Percentiles rank a stretch among this genome's conserved stretches.
phyloP scores from a whole-genome alignment of 2,888 invertebrate genomes.

The Choreutis nemorana region DNA sequence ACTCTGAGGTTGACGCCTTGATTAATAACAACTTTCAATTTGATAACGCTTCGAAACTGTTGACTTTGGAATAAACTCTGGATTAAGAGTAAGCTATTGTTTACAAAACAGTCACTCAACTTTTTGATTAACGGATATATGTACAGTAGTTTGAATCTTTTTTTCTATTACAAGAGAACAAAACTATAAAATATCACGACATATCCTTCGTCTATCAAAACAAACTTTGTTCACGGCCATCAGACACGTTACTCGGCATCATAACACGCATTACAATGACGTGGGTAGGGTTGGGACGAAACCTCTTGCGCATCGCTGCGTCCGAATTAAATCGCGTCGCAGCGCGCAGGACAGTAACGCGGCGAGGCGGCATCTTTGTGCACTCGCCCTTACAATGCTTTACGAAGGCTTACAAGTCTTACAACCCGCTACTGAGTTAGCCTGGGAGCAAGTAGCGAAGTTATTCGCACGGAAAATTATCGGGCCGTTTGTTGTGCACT shows the following conservation, averaged over 20 bases:
- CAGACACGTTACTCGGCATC: conserved; percentile 27
- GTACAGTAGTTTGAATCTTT: no score
- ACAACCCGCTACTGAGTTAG: conserved; percentile 25
- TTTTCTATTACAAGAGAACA: background rate
- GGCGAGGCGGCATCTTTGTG: conserved; percentile 36
- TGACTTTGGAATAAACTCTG: no score
- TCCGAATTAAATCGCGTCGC: conserved; percentile 6
- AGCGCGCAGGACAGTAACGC: conserved; percentile 4
- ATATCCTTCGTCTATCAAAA: conserved; percentile 22
- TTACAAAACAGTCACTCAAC: no score
- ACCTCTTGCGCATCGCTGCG: conserved; percentile 27
- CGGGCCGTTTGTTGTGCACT: conserved; percentile 49
- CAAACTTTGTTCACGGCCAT: conserved; percentile 20
- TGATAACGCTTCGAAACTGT: no score
- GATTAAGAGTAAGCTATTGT: no score
- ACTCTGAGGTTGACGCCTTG: conserved; percentile 42
- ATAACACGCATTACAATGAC: conserved; percentile 40
- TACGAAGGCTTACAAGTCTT: background rate
- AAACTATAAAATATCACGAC: conserved; percentile 2
- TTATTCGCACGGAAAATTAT: conserved; percentile 38
- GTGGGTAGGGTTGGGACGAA: conserved; percentile 28
- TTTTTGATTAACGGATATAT: no score
- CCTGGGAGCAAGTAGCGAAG: conserved; percentile 19
- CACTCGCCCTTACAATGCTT: conserved; percentile 25
- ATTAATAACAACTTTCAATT: conserved; percentile 37